These are phyloP conservation scores for Apotomis capreana DNA, from an alignment of 2,888 invertebrate genomes.

Conservation along the genomic window DNA sequence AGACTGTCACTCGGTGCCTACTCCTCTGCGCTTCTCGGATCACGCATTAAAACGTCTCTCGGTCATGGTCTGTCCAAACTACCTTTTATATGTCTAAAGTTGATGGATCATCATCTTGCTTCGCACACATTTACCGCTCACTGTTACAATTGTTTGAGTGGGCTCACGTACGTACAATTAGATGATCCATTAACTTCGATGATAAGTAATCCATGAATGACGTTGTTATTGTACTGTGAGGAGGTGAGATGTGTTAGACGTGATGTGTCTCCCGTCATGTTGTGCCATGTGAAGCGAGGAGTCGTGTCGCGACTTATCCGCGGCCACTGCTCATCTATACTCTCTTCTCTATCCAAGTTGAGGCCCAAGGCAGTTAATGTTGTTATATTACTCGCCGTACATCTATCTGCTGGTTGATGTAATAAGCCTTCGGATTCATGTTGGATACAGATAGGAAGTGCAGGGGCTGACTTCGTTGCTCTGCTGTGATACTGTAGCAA, in stretches of 20 bases:
- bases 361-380: slow-evolving; percentile 33
- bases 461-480: slow-evolving; percentile 69
- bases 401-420: slow-evolving; percentile 23
- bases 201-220: slow-evolving; percentile 49
- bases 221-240: slow-evolving; percentile 49
- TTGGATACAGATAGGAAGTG: slow-evolving; percentile 53
- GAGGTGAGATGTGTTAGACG: slow-evolving; percentile 50
- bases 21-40: slow-evolving; percentile 76
- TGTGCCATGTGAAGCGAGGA: slow-evolving; percentile 49
- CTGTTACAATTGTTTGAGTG: background rate
- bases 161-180: slow-evolving; percentile 26
- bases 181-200: slow-evolving; percentile 61
- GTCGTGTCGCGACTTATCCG: slow-evolving; percentile 45
- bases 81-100: slow-evolving; percentile 57
- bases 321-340: slow-evolving; percentile 24
- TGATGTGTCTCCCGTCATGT: slow-evolving; percentile 51
- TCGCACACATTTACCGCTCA: background rate
- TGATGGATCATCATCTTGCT: slow-evolving; percentile 59
- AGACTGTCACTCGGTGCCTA: slow-evolving; percentile 82
- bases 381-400: slow-evolving; percentile 30
- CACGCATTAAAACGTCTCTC: slow-evolving; percentile 55
- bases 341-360: slow-evolving; percentile 39
- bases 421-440: slow-evolving; percentile 48
- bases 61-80: slow-evolving; percentile 57
- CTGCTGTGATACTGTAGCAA: slow-evolving; percentile 82